Percentiles rank a stretch among this genome's conserved stretches.
Conservation (phyloP, 2,113 vertebrate species). For the Dipodomys spectabilis region DNA sequence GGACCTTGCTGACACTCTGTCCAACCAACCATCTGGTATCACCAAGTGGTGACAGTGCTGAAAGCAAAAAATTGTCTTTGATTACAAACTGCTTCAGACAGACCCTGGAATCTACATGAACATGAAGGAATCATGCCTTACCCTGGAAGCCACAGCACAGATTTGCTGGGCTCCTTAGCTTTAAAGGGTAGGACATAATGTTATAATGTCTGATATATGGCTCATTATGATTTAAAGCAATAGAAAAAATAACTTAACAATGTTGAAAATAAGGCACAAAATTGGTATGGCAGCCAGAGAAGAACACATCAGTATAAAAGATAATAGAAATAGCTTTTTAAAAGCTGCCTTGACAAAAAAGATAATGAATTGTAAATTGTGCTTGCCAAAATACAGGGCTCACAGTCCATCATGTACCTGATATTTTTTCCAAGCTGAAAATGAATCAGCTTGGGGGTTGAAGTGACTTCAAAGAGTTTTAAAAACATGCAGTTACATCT, state of each 20-base stretch:
- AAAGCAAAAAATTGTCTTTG: not conserved
- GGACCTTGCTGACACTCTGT: not conserved
- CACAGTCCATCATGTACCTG: not conserved
- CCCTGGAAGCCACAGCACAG: not conserved
- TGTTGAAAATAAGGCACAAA: slow-evolving; percentile 48
- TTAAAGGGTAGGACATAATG: slow-evolving; percentile 12
- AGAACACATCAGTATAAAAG: slow-evolving; percentile 25
- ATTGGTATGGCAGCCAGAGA: slow-evolving; percentile 28
- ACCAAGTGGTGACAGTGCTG: not conserved
- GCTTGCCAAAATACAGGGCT: slow-evolving; percentile 54
- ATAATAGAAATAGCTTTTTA: slow-evolving; percentile 40
- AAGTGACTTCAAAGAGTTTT: slow-evolving; percentile 60
- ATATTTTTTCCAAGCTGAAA: slow-evolving; percentile 50
- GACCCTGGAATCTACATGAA: not conserved
- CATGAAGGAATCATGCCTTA: not conserved
- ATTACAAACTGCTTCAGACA: not conserved
- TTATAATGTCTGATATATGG: slow-evolving; percentile 26
- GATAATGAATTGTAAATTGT: slow-evolving; percentile 42
- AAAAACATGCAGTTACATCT: slow-evolving; percentile 8
- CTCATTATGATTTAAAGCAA: slow-evolving; percentile 45
- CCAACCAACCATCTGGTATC: not conserved
- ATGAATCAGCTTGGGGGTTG: slow-evolving; percentile 10
- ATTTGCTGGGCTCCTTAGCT: not conserved
- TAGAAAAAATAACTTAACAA: not conserved
- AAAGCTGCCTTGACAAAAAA: slow-evolving; percentile 55